Evolutionary conservation across 2,888 invertebrate species (phyloP).

Genomic region (Lasioglossum calceatum): DNA sequence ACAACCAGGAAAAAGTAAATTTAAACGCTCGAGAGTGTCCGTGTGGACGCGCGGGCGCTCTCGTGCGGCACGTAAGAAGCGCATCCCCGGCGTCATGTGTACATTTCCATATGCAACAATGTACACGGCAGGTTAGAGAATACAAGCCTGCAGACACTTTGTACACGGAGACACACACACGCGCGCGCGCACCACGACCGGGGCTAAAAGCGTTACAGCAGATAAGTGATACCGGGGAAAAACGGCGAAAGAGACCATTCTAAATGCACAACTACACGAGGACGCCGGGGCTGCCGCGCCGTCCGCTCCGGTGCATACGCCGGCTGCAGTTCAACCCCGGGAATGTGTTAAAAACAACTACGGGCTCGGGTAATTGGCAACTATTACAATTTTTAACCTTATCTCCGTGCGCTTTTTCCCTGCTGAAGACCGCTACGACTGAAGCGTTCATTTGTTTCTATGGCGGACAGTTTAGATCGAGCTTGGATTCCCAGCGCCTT

Average conservation of each 20-base stretch:
- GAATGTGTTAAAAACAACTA: constrained; percentile 7
- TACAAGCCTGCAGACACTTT: constrained; percentile 49
- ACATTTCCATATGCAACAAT: constrained; percentile 46
- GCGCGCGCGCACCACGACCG: neutral
- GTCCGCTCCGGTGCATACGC: constrained; percentile 5
- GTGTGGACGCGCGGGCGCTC: constrained; percentile 15
- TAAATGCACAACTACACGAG: constrained; percentile 59
- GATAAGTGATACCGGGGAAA: constrained; percentile 63
- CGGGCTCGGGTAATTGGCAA: constrained; percentile 25
- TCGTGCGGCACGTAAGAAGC: constrained; percentile 36
- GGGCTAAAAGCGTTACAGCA: constrained; percentile 55
- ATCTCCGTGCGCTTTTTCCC: neutral
- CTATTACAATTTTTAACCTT: constrained; percentile 8
- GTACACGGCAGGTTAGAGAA: constrained; percentile 23
- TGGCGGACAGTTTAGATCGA: neutral
- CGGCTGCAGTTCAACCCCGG: neutral
- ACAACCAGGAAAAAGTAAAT: constrained; percentile 51
- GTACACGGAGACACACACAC: constrained; percentile 34
- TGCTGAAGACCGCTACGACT: neutral
- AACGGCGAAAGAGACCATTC: constrained; percentile 53
- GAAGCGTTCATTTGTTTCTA: neutral
- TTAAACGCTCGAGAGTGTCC: constrained; percentile 51
- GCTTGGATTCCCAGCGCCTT: neutral
- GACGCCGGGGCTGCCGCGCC: constrained; percentile 11
- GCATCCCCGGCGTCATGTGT: constrained; percentile 14